phyloP scores from a whole-genome alignment of 2,797 vertebrate genomes.

The Okamejei kenojei region DNA sequence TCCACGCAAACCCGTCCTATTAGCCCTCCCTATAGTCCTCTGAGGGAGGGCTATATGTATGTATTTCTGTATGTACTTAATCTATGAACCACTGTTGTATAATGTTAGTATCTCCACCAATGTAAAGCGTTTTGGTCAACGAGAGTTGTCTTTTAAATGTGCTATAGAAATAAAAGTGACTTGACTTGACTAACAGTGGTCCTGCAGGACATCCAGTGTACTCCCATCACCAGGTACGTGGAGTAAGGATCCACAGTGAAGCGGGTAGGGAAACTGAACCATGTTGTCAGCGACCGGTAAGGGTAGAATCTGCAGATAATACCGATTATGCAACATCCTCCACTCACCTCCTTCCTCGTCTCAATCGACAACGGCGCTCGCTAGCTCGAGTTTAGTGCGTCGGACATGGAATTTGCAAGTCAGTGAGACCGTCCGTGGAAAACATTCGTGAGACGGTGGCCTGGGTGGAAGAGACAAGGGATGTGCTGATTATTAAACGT shows the following conservation, averaged over 20 bases:
- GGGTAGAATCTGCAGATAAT: background rate
- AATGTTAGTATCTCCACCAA: too few relatives aligned
- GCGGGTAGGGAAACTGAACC: background rate
- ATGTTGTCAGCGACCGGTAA: background rate
- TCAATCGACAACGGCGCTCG: background rate
- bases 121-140: too few relatives aligned
- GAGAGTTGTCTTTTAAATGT: too few relatives aligned
- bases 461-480: background rate
- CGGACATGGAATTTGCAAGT: background rate
- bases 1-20: too few relatives aligned
- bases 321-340: background rate
- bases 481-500: background rate
- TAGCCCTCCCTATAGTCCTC: too few relatives aligned
- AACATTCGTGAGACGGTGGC: background rate
- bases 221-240: background rate
- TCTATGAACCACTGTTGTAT: too few relatives aligned
- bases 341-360: conserved; percentile 2
- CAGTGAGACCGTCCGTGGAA: background rate
- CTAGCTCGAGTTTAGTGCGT: background rate
- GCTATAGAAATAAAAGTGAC: too few relatives aligned
- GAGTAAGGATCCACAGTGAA: background rate
- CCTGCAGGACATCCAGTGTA: background rate
- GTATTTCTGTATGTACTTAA: too few relatives aligned
- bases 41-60: too few relatives aligned
- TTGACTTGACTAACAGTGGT: too few relatives aligned